Conservation (phyloP, 2,888 invertebrate genomes). For the Drosophila maculinotata region DNA sequence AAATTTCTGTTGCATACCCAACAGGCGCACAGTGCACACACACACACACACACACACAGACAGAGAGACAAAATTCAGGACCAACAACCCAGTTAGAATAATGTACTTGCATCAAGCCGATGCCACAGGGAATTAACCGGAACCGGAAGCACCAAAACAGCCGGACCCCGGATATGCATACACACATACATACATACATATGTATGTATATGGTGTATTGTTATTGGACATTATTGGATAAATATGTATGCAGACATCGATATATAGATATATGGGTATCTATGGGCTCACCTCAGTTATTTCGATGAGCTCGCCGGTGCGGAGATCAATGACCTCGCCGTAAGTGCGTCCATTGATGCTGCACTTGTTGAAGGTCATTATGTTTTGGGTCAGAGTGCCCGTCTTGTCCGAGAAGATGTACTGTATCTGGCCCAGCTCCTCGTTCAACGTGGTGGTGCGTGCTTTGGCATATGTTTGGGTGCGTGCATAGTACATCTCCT, state of each 20-base stretch:
- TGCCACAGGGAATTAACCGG: slow-evolving; percentile 3
- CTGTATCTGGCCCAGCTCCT: slow-evolving; percentile 99
- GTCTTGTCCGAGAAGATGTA: slow-evolving; percentile 99
- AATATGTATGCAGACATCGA: background rate
- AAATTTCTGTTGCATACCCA: slow-evolving; percentile 31
- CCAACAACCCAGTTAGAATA: slow-evolving; percentile 15
- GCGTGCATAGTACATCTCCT: slow-evolving; percentile 97
- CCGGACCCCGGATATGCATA: background rate
- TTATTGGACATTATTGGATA: background rate
- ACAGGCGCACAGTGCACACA: slow-evolving; percentile 29
- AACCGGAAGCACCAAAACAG: slow-evolving; percentile 7
- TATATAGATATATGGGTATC: background rate
- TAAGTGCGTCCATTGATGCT: slow-evolving; percentile 96
- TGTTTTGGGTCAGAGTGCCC: slow-evolving; percentile 99
- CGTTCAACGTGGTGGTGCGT: slow-evolving; percentile 98
- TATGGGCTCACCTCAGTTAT: slow-evolving; percentile 91
- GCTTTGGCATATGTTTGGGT: slow-evolving; percentile 97
- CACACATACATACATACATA: background rate
- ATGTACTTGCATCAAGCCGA: too few relatives aligned
- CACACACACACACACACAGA: slow-evolving; percentile 6
- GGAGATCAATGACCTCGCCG: slow-evolving; percentile 95
- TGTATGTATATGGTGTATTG: background rate
- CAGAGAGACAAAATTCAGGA: background rate
- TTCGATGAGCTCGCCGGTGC: slow-evolving; percentile 94
- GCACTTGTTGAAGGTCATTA: slow-evolving; percentile 99